Conservation (phyloP, 2,797 vertebrate species). For the Podarcis siculus region DNA sequence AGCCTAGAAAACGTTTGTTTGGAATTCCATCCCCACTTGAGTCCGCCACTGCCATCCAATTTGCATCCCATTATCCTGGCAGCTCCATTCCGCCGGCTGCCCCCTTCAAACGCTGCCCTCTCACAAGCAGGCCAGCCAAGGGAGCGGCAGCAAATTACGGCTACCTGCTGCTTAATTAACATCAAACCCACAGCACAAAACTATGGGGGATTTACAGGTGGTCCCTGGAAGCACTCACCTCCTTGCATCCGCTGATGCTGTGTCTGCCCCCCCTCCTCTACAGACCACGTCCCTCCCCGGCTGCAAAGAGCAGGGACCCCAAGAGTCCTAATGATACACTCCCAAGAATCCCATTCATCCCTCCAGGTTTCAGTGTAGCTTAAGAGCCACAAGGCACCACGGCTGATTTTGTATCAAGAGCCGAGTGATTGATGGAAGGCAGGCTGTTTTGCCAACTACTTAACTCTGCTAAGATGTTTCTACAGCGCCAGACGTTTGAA, state of each 20-base stretch:
- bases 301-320: conserved; percentile 65
- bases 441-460: conserved; percentile 57
- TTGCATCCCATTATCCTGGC: conserved; percentile 76
- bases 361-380: conserved; percentile 31
- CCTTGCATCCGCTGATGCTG: conserved; percentile 46
- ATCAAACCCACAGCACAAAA: conserved; percentile 70
- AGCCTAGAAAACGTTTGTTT: conserved; percentile 59
- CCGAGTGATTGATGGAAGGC: conserved; percentile 37
- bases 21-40: conserved; percentile 57
- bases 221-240: conserved; percentile 62
- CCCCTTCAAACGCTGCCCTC: conserved; percentile 70
- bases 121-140: conserved; percentile 67
- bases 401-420: conserved; percentile 29
- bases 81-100: conserved; percentile 71
- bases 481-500: conserved; percentile 51
- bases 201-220: conserved; percentile 76
- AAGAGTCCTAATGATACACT: conserved; percentile 60
- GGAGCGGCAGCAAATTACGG: conserved; percentile 67
- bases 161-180: conserved; percentile 77
- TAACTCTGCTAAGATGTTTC: conserved; percentile 52
- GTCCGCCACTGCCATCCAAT: conserved; percentile 68
- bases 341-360: conserved; percentile 3
- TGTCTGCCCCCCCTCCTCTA: too few species aligned
- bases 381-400: conserved; percentile 54
- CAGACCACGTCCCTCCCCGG: too few species aligned